Evolutionary conservation across 2,797 vertebrate genomes (phyloP), one percentile per base, ranked within the genome.

Genomic region (Melanotaenia boesemani): DNA sequence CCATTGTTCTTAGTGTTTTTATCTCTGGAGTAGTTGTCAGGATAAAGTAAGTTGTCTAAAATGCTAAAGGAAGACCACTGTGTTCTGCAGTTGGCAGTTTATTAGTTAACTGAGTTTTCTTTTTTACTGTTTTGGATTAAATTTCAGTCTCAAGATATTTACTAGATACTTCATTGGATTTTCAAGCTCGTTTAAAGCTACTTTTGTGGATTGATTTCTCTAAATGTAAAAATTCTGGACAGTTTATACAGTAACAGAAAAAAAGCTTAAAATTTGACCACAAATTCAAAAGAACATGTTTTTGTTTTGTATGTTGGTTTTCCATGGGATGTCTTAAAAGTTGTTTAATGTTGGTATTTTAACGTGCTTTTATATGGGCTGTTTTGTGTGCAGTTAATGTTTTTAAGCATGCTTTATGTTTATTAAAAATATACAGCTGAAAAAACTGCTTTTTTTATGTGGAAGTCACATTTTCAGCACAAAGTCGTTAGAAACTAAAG

Each of bases 1-100:
- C 1, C 1, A 2, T 20, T 6, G 65, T 82, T 69, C 63, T 75
- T 4, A 18, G 0, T 26, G 56, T 72, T 70, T 28, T 65, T 48
- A 57, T 30, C 1, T 70, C 26, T 67, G 28, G 7, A 65, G 7
- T 5, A 24, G 0, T 24, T 56, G 5, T 55, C 16, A 26, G 59
- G 32, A 30, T 10, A n/a, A 18, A 48, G 15, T 1, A 30, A 30
- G 13, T 78, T 57, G 2, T n/a, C 3, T 46, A n/a, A 13, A 70
- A 66, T 20, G 37, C 2, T 9, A 39, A 48, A 54, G n/a, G 5
- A 6, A 55, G 3, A 22, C 26, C 22, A 22, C 10, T 39, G 0
- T 65, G 44, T 75, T 75, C 30, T 1, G n/a, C 30, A 46, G 34
- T 5, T 60, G 48, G 5, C 16, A 39, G 28, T 70, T 69, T 64